Evolutionary conservation across 2,113 vertebrate species (phyloP).

Genomic region (Dermatemys mawii): DNA sequence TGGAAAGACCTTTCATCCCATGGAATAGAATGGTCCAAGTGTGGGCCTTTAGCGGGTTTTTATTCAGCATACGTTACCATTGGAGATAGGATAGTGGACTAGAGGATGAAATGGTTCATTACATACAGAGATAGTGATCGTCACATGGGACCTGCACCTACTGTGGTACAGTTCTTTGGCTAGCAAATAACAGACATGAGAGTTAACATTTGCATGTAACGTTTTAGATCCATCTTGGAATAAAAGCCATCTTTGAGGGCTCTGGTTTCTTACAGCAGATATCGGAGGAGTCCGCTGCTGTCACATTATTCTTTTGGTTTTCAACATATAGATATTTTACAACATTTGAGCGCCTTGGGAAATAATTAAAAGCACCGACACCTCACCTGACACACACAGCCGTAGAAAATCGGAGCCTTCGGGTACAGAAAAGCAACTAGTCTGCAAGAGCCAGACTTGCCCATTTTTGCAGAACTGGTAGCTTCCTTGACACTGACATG

Average conservation of each 20-base stretch:
- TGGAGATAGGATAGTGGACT: background rate
- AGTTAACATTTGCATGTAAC: background rate
- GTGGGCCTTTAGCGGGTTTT: fast-evolving
- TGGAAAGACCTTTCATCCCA: background rate
- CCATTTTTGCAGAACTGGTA: background rate
- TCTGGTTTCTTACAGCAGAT: background rate
- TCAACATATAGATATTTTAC: background rate
- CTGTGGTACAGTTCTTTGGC: background rate
- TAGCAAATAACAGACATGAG: background rate
- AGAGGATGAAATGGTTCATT: background rate
- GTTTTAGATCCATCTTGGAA: background rate
- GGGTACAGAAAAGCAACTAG: background rate
- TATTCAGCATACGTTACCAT: fast-evolving
- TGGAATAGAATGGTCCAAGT: background rate
- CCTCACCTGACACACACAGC: background rate
- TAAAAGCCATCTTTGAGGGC: background rate
- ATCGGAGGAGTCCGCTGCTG: background rate
- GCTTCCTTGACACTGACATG: fast-evolving
- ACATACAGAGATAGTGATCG: background rate
- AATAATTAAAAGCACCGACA: background rate
- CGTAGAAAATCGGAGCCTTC: background rate
- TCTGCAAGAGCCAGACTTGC: background rate
- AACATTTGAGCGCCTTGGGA: background rate
- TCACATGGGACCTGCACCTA: background rate
- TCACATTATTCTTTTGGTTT: background rate